Conservation (phyloP, 2,797 vertebrate genomes). For the Phoxinus dragarum region DNA sequence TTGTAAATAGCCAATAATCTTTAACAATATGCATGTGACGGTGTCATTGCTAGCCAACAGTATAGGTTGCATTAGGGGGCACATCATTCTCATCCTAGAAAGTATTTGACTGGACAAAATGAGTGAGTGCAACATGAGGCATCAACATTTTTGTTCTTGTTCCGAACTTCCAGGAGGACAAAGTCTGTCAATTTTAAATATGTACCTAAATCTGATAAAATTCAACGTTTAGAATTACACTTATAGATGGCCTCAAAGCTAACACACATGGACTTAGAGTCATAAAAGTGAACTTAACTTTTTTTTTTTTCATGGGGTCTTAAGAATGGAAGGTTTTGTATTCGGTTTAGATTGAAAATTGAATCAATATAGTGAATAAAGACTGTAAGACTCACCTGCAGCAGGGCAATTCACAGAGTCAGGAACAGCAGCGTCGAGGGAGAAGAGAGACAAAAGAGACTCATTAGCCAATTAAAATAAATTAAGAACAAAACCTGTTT, state of each 20-base stretch:
- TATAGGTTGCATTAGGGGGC: no score
- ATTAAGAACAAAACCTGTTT: not conserved
- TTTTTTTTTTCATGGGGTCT: not conserved
- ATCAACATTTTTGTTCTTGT: not conserved
- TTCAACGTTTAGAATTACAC: not conserved
- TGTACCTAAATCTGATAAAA: not conserved
- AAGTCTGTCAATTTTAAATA: not conserved
- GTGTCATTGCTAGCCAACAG: no score
- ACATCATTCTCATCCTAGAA: not conserved
- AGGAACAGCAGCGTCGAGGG: not conserved
- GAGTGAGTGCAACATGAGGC: not conserved
- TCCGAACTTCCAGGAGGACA: not conserved
- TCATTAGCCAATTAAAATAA: slow-evolving; percentile 15
- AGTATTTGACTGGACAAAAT: not conserved
- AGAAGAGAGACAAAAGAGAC: slow-evolving; percentile 23
- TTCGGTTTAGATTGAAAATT: not conserved
- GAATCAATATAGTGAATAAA: not conserved
- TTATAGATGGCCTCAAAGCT: not conserved
- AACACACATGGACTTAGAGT: not conserved
- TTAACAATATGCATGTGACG: no score
- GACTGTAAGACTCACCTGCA: slow-evolving; percentile 35
- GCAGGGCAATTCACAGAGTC: not conserved
- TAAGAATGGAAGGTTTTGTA: not conserved
- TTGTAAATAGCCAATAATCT: not conserved
- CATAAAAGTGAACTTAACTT: not conserved